Base-by-base conservation (phyloP, 2,113 vertebrate genomes). In the Charina bottae region DNA sequence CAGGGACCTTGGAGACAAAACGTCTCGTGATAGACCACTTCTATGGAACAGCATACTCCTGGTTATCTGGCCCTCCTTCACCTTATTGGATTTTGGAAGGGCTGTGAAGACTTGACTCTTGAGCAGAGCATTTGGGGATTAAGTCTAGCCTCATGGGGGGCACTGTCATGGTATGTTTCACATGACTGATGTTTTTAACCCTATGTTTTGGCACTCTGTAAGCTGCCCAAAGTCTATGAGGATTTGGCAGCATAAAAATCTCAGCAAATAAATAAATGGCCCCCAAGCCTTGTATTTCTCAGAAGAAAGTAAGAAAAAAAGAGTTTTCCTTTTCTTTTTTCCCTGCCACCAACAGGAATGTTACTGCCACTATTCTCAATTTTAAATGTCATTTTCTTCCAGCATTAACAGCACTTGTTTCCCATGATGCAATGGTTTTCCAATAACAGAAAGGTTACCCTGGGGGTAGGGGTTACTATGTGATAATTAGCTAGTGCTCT, bases 321-420 rank as follows among this genome's bases (percentile, higher is more conserved):
- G 33, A 78, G 72, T 78, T 42, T 78, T 42, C 56, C 24, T 24
- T 83, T 33, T 1, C 2, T 89, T 54, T 6, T 9, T n/a, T 56
- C 23, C 86, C 87, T 58, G 60, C 0, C 0, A 85, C 58, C 72
- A 91, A 94, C 83, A 93, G 87, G 55, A 64, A 89, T 28, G 26
- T 56, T 8, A 93, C 93, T 93, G 92, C 19, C 83, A 90, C 90
- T 93, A 64, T 93, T 92, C 78, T 93, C 21, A 59, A 85, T 89
- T 95, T 90, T 90, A 88, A 96, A 92, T 33, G 92, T 92, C 86
- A 92, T 94, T 89, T 93, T 93, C 90, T 55, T 93, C 26, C 83
- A 64, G 89, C 90, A 94, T 94, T 78, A 95, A 94, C 94, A 96
- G 94, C 95, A 93, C 95, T 95, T 92, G 93, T 91, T 92, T 91